Evolutionary conservation across 2,113 vertebrate species (phyloP).

Genomic region (Pagrus major): DNA sequence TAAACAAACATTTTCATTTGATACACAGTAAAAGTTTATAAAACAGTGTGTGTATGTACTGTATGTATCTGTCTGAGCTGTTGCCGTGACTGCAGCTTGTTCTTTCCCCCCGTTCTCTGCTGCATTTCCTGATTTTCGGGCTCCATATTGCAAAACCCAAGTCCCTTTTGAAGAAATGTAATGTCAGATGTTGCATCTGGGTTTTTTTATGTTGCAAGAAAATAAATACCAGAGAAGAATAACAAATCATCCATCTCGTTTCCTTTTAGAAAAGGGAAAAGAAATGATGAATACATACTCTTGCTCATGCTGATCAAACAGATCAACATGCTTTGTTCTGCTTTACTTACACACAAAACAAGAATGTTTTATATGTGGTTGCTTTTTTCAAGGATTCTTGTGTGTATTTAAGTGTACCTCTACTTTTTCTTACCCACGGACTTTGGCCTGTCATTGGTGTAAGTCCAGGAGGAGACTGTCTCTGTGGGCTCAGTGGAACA

Average conservation of each 20-base stretch:
- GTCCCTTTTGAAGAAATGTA: background rate
- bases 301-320: background rate
- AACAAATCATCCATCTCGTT: background rate
- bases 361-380: background rate
- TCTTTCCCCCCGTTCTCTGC: background rate
- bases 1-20: background rate
- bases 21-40: background rate
- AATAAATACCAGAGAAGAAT: background rate
- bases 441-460: slow-evolving; percentile 87
- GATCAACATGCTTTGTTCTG: no score
- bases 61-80: background rate
- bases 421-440: slow-evolving; percentile 86
- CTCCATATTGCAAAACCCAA: background rate
- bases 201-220: no score
- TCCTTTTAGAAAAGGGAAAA: background rate
- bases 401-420: background rate
- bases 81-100: background rate
- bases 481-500: slow-evolving; percentile 83
- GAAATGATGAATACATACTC: background rate
- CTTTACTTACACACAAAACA: slow-evolving; percentile 2
- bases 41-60: background rate
- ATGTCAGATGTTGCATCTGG: background rate
- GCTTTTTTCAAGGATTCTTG: background rate
- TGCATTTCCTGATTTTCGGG: background rate
- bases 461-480: slow-evolving; percentile 75